Base-by-base conservation (phyloP, 2,888 invertebrate species). In the Tricholauxania praeusta region DNA sequence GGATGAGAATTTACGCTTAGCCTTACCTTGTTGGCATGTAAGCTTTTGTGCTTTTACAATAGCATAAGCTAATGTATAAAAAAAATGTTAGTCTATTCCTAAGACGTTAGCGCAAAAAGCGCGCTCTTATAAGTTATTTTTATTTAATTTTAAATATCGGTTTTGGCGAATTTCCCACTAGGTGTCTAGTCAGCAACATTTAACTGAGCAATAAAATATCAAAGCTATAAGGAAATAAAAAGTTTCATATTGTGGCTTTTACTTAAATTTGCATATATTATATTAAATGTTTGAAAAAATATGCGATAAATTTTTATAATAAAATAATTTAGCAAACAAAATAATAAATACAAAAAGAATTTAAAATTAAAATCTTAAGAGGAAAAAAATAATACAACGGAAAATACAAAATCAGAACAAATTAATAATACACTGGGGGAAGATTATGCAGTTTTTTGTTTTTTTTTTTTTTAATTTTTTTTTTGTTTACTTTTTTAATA, bases 391-490 rank as follows among this genome's bases (percentile, higher is more conserved):
- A 67, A 57, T 57, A 57, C 57, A 67, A 67, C 17, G 32, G 17
- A 55, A 67, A 55, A 47, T 67, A 47, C 5, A 67, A 53, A 39
- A 53, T 52, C 52, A 66, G 15, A 17, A 48, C 10, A 67, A 55
- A 67, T 48, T 47, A 67, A 57, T 67, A 67, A 67, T 67, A 67
- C 55, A 67, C 55, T 57, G 57, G 67, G 39, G 10, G 55, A 51
- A 47, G 19, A 67, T 47, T 57, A 55, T 60, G 17, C 17, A 19
- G 32, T 71, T 76, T 68, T 71, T 75, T 71, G 72, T 74, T 71
- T 68, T 74, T 60, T 32, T 15, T 49, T 53, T 64, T 74, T 75
- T 51, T 72, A 39, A 57, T 57, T 59, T 57, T 22, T 62, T 59
- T 32, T 57, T 67, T 57, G 51, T 68, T 66, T 71, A 69, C 53